Evolutionary conservation across 2,888 invertebrate species (phyloP).

Genomic region (Zaprionus bogoriensis): DNA sequence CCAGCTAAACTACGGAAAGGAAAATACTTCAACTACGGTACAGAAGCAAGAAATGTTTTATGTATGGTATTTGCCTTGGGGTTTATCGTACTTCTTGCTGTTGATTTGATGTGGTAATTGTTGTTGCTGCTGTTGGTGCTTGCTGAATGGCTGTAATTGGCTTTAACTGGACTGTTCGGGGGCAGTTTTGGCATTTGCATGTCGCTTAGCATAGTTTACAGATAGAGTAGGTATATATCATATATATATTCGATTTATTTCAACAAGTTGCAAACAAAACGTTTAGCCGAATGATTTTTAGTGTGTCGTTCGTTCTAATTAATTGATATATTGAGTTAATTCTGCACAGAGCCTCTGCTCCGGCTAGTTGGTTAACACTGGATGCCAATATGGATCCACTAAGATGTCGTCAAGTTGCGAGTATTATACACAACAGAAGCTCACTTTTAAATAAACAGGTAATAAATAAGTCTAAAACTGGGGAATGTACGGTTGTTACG

Average conservation of each 20-base stretch:
- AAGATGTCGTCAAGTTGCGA: constrained; percentile 29
- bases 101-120: constrained; percentile 11
- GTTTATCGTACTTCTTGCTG: constrained; percentile 42
- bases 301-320: no score
- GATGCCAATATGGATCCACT: constrained; percentile 51
- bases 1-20: constrained; percentile 8
- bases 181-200: constrained; percentile 49
- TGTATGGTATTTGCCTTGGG: neutral
- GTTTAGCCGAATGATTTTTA: constrained; percentile 36
- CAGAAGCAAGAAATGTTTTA: no score
- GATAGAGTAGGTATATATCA: constrained; percentile 3
- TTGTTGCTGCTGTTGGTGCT: constrained; percentile 29
- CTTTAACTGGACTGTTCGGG: constrained; percentile 48
- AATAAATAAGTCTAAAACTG: neutral
- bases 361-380: constrained; percentile 23
- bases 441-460: neutral
- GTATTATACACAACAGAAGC: constrained; percentile 32
- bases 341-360: constrained; percentile 7
- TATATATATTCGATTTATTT: neutral
- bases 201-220: constrained; percentile 28
- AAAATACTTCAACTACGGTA: constrained; percentile 5
- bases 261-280: constrained; percentile 37
- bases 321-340: constrained; percentile 43
- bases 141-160: constrained; percentile 36
- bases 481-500: constrained; percentile 3